phyloP scores from a whole-genome alignment of 2,113 vertebrate genomes.

The Seriola aureovittata region DNA sequence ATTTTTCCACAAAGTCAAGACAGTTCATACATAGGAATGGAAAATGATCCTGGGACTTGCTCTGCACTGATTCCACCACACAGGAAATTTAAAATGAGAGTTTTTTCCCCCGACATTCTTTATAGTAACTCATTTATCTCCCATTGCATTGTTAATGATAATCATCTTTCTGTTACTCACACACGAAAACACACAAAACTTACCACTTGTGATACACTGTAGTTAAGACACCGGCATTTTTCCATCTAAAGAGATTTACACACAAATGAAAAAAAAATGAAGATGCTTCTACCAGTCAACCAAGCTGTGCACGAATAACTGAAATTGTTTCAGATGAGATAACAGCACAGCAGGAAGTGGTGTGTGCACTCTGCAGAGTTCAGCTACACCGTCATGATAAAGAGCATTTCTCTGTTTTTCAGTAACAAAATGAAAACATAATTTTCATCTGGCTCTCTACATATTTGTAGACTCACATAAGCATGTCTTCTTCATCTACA shows the following conservation, averaged over 20 bases:
- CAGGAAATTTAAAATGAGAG: no score
- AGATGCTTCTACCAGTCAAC: not conserved
- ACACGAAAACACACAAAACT: slow-evolving; percentile 19
- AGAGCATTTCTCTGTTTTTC: not conserved
- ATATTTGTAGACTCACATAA: not conserved
- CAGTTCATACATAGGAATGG: not conserved
- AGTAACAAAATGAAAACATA: not conserved
- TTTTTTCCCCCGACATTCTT: not conserved
- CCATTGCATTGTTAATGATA: not conserved
- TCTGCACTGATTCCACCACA: no score
- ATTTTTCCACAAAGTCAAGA: not conserved
- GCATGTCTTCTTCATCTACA: not conserved
- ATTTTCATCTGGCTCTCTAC: no score
- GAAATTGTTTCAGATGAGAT: slow-evolving; percentile 46
- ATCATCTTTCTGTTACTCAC: not conserved
- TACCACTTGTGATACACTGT: not conserved
- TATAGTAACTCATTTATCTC: not conserved
- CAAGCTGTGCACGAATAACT: not conserved
- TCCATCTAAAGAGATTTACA: slow-evolving; percentile 22
- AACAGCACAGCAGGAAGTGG: slow-evolving; percentile 62
- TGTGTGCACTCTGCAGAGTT: not conserved
- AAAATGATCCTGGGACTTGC: no score
- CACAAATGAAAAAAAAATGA: not conserved
- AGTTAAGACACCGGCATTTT: slow-evolving; percentile 10
- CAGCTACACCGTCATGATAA: not conserved